phyloP scores from a whole-genome alignment of 2,797 vertebrate species.

The Lacerta agilis region DNA sequence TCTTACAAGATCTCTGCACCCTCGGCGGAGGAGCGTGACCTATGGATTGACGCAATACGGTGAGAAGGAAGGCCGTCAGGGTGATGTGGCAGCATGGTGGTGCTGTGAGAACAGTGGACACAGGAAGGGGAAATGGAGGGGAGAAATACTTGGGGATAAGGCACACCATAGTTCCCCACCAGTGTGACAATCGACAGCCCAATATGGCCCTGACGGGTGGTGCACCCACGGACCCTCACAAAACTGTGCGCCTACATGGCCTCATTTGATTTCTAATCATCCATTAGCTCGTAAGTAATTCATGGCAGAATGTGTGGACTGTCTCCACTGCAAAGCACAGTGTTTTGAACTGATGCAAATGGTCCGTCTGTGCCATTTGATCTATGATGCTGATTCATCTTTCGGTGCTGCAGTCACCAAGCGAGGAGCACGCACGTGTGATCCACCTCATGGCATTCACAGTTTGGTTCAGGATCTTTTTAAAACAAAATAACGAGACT shows the following conservation, averaged over 20 bases:
- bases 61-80: conserved; percentile 60
- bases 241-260: not conserved
- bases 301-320: not conserved
- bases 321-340: not conserved
- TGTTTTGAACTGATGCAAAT: not conserved
- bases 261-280: not conserved
- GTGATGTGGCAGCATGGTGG: not conserved
- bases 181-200: no score
- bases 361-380: not conserved
- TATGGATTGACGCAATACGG: conserved; percentile 95
- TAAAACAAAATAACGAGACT: not conserved
- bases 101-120: not conserved
- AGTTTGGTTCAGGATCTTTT: not conserved
- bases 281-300: not conserved
- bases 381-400: no score
- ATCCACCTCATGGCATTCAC: not conserved
- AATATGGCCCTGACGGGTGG: no score
- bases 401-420: not conserved
- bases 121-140: not conserved
- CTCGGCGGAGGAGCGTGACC: conserved; percentile 86
- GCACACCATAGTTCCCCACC: not conserved
- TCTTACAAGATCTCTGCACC: conserved; percentile 93
- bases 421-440: not conserved
- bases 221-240: no score
- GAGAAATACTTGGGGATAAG: not conserved